Evolutionary conservation across 2,888 invertebrate genomes (phyloP), one percentile per base, ranked within the genome.

Genomic region (Mechanitis messenoides): DNA sequence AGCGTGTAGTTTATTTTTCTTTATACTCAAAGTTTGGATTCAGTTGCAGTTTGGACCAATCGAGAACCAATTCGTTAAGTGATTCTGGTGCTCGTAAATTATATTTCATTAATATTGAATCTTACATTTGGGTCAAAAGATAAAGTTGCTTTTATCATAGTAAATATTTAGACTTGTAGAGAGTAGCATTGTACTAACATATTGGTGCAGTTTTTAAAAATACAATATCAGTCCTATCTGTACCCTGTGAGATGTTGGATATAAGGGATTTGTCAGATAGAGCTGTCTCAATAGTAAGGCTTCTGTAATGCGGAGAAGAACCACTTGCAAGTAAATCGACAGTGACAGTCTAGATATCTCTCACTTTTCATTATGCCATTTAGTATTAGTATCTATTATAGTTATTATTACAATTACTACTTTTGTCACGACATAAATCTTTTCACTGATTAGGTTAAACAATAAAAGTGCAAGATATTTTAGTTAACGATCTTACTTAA

Each of bases 231-330:
- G 28, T 50, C 56, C n/a, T 46, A 60, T 55, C 60, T 60, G 55
- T 60, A 50, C 31, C 50, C 31, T 31, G 50, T 42, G 42, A 64
- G 56, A 55, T 57, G 54, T 56, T 59, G 61, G 59, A 66, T 68
- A 59, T 61, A 55, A 55, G 58, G 66, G 66, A 64, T 66, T 68
- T 68, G 64, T 61, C 53, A 60, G 62, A 54, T 54, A 53, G 50
- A 56, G 50, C 20, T 62, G 46, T 56, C 53, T 61, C 58, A 42
- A 63, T 64, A 35, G 45, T 42, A 45, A 33, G 45, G 54, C 55
- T 53, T 28, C 46, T 57, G 42, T 59, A 60, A 56, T 58, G 54
- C 58, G 46, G 62, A 60, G 55, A 65, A 3, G 59, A 42, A 28
- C 50, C 50, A 50, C 50, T 50, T 50, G 31, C 50, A 50, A 31